A percentile compares a stretch with the other conserved stretches of the same genome.
Evolutionary conservation across 92 coral and sea anemone species (phyloP).

Genomic region (Bergia sp.): DNA sequence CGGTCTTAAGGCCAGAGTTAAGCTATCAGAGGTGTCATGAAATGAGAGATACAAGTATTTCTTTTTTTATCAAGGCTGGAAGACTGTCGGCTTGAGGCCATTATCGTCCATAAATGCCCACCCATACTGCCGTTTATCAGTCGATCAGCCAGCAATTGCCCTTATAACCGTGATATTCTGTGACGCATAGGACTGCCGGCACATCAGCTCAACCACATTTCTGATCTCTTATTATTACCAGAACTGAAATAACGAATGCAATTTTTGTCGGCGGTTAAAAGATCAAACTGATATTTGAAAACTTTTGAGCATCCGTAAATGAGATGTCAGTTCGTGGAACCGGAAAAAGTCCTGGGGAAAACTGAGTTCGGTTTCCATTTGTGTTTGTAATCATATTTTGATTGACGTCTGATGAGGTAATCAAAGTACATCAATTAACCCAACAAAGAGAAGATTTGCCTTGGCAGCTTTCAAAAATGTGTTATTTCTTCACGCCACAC

Average conservation of each 20-base stretch:
- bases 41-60: background rate
- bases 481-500: conserved; percentile 34
- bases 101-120: conserved; percentile 38
- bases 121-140: conserved; percentile 42
- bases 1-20: background rate
- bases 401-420: conserved; percentile 24
- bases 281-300: background rate
- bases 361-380: background rate
- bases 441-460: conserved; percentile 44
- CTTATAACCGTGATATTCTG: conserved; percentile 33
- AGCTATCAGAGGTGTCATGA: background rate
- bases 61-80: conserved; percentile 25
- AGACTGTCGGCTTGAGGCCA: conserved; percentile 33
- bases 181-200: conserved; percentile 46
- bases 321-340: background rate
- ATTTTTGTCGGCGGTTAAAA: background rate
- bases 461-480: conserved; percentile 28
- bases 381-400: conserved; percentile 21
- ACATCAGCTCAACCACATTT: conserved; percentile 34
- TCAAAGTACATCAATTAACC: conserved; percentile 45
- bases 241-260: background rate
- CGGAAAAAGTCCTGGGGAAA: background rate
- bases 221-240: conserved; percentile 15
- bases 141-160: conserved; percentile 44
- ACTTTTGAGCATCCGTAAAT: background rate